A percentile compares a stretch with the other conserved stretches of the same genome.
These are phyloP conservation scores for Cyclopterus lumpus DNA, from an alignment of 2,797 vertebrate genomes.

Conservation along the genomic window DNA sequence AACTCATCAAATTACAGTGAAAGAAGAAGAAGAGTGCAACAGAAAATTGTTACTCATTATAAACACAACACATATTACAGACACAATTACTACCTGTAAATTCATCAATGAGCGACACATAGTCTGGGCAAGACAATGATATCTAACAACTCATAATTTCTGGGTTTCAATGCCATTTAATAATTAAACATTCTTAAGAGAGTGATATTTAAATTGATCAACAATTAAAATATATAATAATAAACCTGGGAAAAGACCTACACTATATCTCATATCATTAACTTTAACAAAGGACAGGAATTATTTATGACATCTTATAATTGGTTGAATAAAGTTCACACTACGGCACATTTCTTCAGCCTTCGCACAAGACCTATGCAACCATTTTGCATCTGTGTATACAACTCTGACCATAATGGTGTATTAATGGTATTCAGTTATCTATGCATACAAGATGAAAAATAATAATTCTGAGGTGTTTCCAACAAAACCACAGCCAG, in stretches of 20 bases:
- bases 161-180: not conserved
- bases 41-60: not conserved
- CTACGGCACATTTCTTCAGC: not conserved
- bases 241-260: not conserved
- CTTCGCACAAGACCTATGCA: not conserved
- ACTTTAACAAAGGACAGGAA: not conserved
- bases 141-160: not conserved
- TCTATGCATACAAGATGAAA: not conserved
- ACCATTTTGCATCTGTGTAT: not conserved
- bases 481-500: not conserved
- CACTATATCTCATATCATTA: not conserved
- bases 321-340: not conserved
- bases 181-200: not conserved
- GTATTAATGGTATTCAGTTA: not conserved
- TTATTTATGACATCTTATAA: conserved; percentile 7
- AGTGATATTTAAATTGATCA: not conserved
- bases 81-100: conserved; percentile 15
- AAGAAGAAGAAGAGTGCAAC: conserved; percentile 4
- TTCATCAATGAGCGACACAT: conserved; percentile 21
- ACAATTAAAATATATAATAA: not conserved
- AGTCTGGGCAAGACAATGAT: not conserved
- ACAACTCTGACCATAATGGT: not conserved
- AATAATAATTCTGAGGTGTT: not conserved
- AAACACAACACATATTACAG: conserved; percentile 11
- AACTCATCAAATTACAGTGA: not conserved